These are phyloP conservation scores for Perca schrenkii DNA, from an alignment of 2,113 vertebrate species.

Conservation along the genomic window DNA sequence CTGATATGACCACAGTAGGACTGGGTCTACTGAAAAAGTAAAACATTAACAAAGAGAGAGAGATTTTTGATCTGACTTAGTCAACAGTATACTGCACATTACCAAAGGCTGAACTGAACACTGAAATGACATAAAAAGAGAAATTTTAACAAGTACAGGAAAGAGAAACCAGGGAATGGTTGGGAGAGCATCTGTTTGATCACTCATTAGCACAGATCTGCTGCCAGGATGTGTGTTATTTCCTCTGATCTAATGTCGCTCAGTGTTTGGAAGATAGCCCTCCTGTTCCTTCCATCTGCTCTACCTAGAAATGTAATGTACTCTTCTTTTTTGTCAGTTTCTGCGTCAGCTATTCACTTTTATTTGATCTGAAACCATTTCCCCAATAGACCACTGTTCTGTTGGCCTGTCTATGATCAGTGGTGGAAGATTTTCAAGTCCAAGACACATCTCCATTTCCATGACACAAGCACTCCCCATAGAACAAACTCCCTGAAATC, in stretches of 20 bases:
- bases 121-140: conserved; percentile 2
- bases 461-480: background rate
- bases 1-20: background rate
- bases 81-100: background rate
- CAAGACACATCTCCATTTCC: background rate
- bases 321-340: conserved; percentile 41
- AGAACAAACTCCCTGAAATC: background rate
- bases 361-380: conserved; percentile 20
- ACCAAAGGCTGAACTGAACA: background rate
- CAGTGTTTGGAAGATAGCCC: conserved; percentile 41
- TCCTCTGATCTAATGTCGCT: conserved; percentile 56
- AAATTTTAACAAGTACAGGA: conserved; percentile 19
- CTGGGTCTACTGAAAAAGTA: background rate
- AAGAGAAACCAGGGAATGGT: background rate
- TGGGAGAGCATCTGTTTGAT: conserved; percentile 64
- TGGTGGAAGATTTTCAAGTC: background rate
- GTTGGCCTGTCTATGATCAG: background rate
- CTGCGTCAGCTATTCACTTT: conserved; percentile 11
- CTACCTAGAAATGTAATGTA: conserved; percentile 22
- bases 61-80: background rate
- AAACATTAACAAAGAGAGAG: background rate
- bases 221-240: conserved; percentile 61
- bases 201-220: conserved; percentile 62
- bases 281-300: conserved; percentile 64
- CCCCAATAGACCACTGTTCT: background rate